These are phyloP conservation scores for Zaprionus taronus DNA, from an alignment of 1,140 invertebrate species.

Conservation along the genomic window DNA sequence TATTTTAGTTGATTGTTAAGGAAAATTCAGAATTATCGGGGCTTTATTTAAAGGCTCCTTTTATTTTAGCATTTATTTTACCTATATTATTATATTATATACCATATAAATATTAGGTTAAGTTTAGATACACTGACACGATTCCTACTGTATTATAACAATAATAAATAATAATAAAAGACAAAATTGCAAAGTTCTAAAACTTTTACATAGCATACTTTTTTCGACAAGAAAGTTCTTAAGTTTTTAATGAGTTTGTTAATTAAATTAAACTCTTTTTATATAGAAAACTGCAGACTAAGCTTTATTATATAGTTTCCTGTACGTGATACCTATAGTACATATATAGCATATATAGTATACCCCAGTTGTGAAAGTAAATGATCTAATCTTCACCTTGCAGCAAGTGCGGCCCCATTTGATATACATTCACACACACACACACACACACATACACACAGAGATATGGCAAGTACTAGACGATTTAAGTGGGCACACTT, in stretches of 20 bases:
- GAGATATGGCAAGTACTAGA: neutral
- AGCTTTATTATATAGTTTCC: neutral
- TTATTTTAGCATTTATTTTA: neutral
- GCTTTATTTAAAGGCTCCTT: neutral
- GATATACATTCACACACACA: neutral
- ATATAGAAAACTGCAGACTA: too few species aligned
- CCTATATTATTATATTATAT: neutral
- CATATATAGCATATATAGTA: neutral
- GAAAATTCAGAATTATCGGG: neutral
- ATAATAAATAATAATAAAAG: too few species aligned
- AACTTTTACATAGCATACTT: conserved; percentile 3
- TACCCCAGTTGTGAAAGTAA: neutral
- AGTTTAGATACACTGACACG: too few species aligned
- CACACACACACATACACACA: neutral
- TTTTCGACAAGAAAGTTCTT: neutral
- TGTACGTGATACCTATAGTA: neutral
- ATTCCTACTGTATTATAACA: too few species aligned
- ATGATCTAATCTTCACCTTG: conserved; percentile 6
- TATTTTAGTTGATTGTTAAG: too few species aligned
- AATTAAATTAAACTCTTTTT: too few species aligned
- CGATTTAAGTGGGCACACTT: conserved; percentile 41
- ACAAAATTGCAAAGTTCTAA: neutral
- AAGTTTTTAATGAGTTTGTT: neutral
- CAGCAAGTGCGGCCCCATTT: conserved; percentile 6
- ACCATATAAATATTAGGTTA: too few species aligned